phyloP scores from a whole-genome alignment of 2,797 vertebrate genomes.

The Taeniopygia guttata region DNA sequence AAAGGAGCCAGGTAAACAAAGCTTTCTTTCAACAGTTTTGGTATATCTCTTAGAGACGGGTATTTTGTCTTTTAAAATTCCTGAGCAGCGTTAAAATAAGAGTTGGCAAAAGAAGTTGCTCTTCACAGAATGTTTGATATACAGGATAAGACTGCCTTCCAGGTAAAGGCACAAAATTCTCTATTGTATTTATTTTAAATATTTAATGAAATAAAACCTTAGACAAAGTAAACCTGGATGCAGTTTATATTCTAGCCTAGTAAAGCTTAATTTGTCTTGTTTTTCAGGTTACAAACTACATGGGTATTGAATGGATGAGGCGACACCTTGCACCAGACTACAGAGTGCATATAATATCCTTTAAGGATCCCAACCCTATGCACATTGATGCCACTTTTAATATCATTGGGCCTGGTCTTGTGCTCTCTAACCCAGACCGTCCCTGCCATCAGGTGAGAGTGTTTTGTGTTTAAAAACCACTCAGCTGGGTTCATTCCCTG shows the following conservation, averaged over 20 bases:
- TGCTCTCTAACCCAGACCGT: slow-evolving; percentile 95
- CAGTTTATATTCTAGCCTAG: background rate
- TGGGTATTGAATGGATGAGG: slow-evolving; percentile 98
- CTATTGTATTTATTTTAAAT: background rate
- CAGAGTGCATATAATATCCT: slow-evolving; percentile 91
- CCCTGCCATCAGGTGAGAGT: slow-evolving; percentile 91
- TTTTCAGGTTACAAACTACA: slow-evolving; percentile 91
- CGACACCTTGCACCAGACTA: slow-evolving; percentile 94
- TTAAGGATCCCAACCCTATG: slow-evolving; percentile 98
- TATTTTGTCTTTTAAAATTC: background rate
- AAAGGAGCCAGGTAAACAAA: slow-evolving; percentile 92
- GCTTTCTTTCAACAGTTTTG: background rate
- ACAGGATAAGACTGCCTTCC: background rate
- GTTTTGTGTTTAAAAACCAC: background rate
- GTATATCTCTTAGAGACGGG: background rate
- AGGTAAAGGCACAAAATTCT: background rate
- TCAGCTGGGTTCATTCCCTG: background rate
- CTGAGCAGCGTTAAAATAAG: background rate
- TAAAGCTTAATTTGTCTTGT: background rate
- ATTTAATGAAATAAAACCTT: background rate
- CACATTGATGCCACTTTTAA: slow-evolving; percentile 99
- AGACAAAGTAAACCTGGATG: background rate
- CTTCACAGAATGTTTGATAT: background rate
- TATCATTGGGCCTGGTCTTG: slow-evolving; percentile 97
- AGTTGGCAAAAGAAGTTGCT: background rate